Base-by-base conservation (phyloP, 1,140 invertebrate species). In the Diorhabda elongata region DNA sequence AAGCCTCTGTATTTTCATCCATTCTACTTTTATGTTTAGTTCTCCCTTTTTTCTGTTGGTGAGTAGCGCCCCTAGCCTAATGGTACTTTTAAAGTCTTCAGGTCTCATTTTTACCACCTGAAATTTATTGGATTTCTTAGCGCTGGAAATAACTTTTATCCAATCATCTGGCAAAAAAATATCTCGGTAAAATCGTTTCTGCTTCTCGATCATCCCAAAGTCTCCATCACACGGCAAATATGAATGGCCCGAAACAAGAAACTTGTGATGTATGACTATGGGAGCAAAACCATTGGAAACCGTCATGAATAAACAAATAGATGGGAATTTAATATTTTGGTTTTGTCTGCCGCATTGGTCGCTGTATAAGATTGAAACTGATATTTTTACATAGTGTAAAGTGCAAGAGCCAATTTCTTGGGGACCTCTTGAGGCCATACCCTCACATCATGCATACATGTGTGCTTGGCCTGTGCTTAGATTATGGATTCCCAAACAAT, bases 121-220 rank as follows among this genome's bases (percentile, higher is more conserved):
- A 58, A 66, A 66, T 66, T 66, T 67, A 56, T 61, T 67, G 11
- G 6, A 62, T 61, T 67, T 61, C 43, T 67, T 67, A n/a, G 58
- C 56, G 42, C 9, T 61, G n/a, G 11, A 41, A 61, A 67, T 67
- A 58, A 61, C 57, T 61, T 61, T 61, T 26, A 67, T 41, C 42
- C 65, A 67, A 41, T 61, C 60, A 8, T 61, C 60, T 9, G 65
- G 11, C 41, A 61, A 41, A 58, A 61, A 67, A 61, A 66, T 67
- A n/a, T 11, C 26, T 43, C 61, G 7, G 42, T 62, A 44, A 42
- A 26, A 67, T 67, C 65, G 11, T 59, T 61, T 67, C 41, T 67
- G 57, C 42, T 61, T 67, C 61, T 61, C 65, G 56, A 67, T 67
- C 57, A 67, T n/a, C 8, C 47, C 65, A 61, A 67, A 59, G 56